phyloP scores from a whole-genome alignment of 2,888 invertebrate species.

The Torymus texanus region DNA sequence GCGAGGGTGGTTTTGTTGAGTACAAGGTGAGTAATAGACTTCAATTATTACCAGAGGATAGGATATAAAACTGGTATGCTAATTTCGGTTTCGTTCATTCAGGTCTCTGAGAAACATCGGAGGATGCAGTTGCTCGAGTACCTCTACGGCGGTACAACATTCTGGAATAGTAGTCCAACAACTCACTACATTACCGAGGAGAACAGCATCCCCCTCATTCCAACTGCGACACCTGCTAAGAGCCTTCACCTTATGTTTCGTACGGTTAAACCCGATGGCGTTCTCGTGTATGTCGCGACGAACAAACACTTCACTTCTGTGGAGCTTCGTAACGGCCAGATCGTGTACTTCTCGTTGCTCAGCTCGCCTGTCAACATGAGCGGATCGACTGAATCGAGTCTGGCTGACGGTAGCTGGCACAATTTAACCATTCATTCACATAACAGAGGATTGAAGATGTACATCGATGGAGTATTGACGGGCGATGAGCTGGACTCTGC shows the following conservation, averaged over 20 bases:
- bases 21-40: slow-evolving; percentile 75
- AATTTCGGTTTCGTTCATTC: slow-evolving; percentile 46
- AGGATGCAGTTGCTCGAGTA: slow-evolving; percentile 90
- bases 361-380: slow-evolving; percentile 90
- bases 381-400: slow-evolving; percentile 78
- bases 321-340: slow-evolving; percentile 85
- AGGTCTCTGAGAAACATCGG: slow-evolving; percentile 88
- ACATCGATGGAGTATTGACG: slow-evolving; percentile 83
- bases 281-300: slow-evolving; percentile 90
- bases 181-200: slow-evolving; percentile 62
- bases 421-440: slow-evolving; percentile 86
- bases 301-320: slow-evolving; percentile 91
- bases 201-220: slow-evolving; percentile 60
- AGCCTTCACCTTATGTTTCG: slow-evolving; percentile 87
- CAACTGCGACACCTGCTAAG: slow-evolving; percentile 79
- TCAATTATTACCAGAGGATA: background rate
- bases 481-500: slow-evolving; percentile 92
- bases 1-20: slow-evolving; percentile 86
- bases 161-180: slow-evolving; percentile 78
- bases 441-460: slow-evolving; percentile 82
- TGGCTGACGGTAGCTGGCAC: slow-evolving; percentile 93
- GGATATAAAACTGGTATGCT: background rate
- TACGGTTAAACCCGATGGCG: slow-evolving; percentile 85
- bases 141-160: slow-evolving; percentile 84
- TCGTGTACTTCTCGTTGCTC: slow-evolving; percentile 88